Conservation (phyloP, 2,113 vertebrate genomes). For the Poecilia latipinna region DNA sequence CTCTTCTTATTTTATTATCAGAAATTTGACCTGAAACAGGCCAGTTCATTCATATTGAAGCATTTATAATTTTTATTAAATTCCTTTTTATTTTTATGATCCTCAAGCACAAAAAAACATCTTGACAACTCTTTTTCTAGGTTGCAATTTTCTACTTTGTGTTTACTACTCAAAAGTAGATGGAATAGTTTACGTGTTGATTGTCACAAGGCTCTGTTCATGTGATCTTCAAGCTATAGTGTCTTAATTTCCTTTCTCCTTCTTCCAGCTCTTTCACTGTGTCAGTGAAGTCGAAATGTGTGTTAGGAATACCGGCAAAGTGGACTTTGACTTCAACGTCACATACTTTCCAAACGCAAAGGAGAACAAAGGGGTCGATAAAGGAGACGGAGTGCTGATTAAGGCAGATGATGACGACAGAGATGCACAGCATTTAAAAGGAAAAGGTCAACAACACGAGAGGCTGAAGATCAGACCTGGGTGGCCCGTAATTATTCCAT, state of each 20-base stretch:
- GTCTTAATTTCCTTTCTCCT: neutral
- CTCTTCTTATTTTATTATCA: slow-evolving; percentile 2
- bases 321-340: slow-evolving; percentile 82
- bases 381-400: neutral
- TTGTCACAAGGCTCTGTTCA: neutral
- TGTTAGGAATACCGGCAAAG: slow-evolving; percentile 82
- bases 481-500: slow-evolving; percentile 77
- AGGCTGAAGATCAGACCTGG: slow-evolving; percentile 69
- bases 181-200: slow-evolving; percentile 22
- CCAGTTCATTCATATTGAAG: neutral
- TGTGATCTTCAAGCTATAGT: neutral
- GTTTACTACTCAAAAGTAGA: neutral
- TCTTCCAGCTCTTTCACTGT: slow-evolving; percentile 81
- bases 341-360: slow-evolving; percentile 19
- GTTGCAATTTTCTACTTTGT: neutral
- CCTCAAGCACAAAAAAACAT: neutral
- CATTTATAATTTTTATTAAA: neutral
- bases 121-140: neutral
- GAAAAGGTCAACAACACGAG: neutral
- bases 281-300: slow-evolving; percentile 73
- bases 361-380: neutral
- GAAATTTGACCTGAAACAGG: slow-evolving; percentile 12
- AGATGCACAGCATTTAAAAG: neutral
- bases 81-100: neutral
- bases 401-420: neutral